phyloP scores from a whole-genome alignment of 2,888 invertebrate species.

The Lasius fuliginosus region DNA sequence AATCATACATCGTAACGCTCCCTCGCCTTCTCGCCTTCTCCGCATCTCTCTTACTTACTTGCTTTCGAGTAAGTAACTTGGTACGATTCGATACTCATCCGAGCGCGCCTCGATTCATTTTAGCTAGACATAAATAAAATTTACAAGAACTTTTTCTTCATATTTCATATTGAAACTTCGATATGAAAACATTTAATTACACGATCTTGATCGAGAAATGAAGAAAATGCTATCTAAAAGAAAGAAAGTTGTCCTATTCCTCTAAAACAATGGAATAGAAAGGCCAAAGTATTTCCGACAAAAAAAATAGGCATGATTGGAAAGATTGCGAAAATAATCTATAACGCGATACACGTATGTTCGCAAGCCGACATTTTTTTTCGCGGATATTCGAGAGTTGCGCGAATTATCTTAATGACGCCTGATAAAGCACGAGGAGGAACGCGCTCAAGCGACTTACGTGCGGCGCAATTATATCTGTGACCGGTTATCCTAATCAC shows the following conservation, averaged over 20 bases:
- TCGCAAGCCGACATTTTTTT: slow-evolving; percentile 52
- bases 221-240: neutral
- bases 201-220: neutral
- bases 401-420: slow-evolving; percentile 12
- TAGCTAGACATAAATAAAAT: neutral
- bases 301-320: slow-evolving; percentile 32
- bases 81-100: neutral
- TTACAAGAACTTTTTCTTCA: neutral
- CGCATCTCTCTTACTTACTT: neutral
- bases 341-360: slow-evolving; percentile 1
- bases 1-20: slow-evolving; percentile 31
- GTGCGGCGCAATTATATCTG: slow-evolving; percentile 29
- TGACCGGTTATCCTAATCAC: slow-evolving; percentile 15
- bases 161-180: neutral
- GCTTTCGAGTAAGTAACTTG: neutral
- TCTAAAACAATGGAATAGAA: slow-evolving; percentile 45
- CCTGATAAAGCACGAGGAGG: slow-evolving; percentile 29
- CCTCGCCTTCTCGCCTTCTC: neutral
- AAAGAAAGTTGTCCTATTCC: slow-evolving; percentile 36
- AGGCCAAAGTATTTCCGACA: slow-evolving; percentile 6
- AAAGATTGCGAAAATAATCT: slow-evolving; percentile 63
- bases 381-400: slow-evolving; percentile 48
- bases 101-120: neutral
- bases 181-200: neutral
- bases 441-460: slow-evolving; percentile 42